phyloP scores from a whole-genome alignment of 1,140 invertebrate genomes.

The Pomacea maculata region DNA sequence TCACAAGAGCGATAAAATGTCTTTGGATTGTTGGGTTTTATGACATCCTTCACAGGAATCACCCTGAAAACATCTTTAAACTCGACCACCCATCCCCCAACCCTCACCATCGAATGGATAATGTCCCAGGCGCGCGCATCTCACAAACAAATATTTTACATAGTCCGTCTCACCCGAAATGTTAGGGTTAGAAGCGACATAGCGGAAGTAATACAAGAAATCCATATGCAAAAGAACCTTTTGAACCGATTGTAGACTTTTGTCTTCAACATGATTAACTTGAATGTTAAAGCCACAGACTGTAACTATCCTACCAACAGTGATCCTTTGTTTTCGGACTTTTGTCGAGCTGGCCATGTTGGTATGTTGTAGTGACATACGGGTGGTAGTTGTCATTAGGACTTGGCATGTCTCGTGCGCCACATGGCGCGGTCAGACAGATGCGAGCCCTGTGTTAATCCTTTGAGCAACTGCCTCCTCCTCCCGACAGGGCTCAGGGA shows the following conservation, averaged over 20 bases:
- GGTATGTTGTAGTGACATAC: too few relatives aligned
- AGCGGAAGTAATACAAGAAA: not conserved
- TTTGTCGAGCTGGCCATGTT: too few relatives aligned
- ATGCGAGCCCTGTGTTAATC: too few relatives aligned
- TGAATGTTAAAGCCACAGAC: not conserved
- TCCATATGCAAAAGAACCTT: not conserved
- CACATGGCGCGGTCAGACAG: too few relatives aligned
- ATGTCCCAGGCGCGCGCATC: not conserved
- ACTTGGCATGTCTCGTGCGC: too few relatives aligned
- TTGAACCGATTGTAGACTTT: not conserved
- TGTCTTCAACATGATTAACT: not conserved
- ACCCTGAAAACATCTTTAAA: not conserved
- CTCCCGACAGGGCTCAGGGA: too few relatives aligned
- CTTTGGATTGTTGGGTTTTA: not conserved
- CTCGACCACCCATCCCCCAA: slow-evolving; percentile 1
- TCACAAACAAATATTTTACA: too few relatives aligned
- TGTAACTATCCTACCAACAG: too few relatives aligned
- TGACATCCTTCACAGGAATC: not conserved
- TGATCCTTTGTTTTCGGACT: too few relatives aligned
- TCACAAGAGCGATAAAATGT: not conserved
- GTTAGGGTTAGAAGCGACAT: not conserved
- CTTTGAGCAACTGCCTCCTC: too few relatives aligned
- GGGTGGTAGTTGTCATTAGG: too few relatives aligned
- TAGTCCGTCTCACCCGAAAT: too few relatives aligned
- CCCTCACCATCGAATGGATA: not conserved